Base-by-base conservation (phyloP, 2,113 vertebrate species). In the Pseudorectes ferrugineus region DNA sequence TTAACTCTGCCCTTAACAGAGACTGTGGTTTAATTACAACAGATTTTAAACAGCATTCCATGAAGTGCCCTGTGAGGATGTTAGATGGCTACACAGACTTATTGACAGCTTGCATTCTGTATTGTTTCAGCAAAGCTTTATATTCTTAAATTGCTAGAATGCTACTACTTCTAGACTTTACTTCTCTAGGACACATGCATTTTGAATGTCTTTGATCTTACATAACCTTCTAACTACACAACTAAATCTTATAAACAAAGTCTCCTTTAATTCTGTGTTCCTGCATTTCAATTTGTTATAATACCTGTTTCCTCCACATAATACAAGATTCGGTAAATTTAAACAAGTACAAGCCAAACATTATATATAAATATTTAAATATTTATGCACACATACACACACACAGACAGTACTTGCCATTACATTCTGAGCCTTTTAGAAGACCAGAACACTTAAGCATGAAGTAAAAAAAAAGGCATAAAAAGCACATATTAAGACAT, bases 271-370 rank as follows among this genome's bases (percentile, higher is more conserved):
- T 70, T 89, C 55, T 65, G 7, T 29, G 8, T 29, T 38, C 52
- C 57, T 57, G 29, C 52, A 49, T 74, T 88, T 76, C n/a, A 72
- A 19, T 52, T 92, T 54, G 48, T 55, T 74, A 17, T 17, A 87
- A 36, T 59, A 91, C 42, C 66, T 77, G 36, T 68, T 93, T 96
- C 91, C 68, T 87, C 66, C 65, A 75, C 20, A 7, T n/a, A 79
- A 74, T 11, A 46, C n/a, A 61, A 66, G 85, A 82, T 95, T 91
- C 66, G 51, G 71, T 93, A 92, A 93, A 96, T 91, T 89, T 93
- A 90, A 94, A 92, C 83, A 96, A 95, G 57, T 82, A 46, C 36
- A 67, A 96, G 22, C 12, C 74, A 86, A 91, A 78, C 11, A 38
- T 31, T 49, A 35, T 3, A 55, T 17, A 52, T 10, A 73, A 28